Evolutionary conservation across 2,113 vertebrate genomes (phyloP), one percentile per base, ranked within the genome.

Genomic region (Sorex araneus): DNA sequence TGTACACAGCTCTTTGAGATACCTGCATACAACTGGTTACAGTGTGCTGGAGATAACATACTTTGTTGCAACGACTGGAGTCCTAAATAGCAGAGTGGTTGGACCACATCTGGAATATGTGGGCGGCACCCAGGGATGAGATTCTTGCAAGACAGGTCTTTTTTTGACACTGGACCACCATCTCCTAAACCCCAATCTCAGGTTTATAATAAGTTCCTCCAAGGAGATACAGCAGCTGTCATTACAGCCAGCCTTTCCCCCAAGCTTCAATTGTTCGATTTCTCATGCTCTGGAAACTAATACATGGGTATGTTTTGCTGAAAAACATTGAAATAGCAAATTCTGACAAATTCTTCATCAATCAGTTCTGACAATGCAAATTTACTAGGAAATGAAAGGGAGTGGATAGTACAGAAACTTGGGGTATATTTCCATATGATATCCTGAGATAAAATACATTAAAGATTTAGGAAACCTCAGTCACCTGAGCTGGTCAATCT

Each of bases 121-220:
- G 40, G 40, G 40, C 7, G 40, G 40, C 40, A 40, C 40, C 40
- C 40, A 40, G 40, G 40, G 40, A 40, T 40, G 40, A 40, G 40
- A 40, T 7, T 4, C 40, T 40, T 40, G 40, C 40, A 40, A 40
- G 40, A 7, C 40, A 40, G 40, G 40, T 40, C 3, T 7, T 40
- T 40, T 40, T 40, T 40, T 40, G 40, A 3, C 40, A 40, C 4
- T 40, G 40, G 40, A 40, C 40, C 40, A 40, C 40, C 40, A 40
- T 40, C 7, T 7, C 40, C 40, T 40, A 7, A 7, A 40, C 40
- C 40, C 30, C 73, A 84, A 93, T 91, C 91, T 92, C 47, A 83
- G 63, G 28, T 43, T 81, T 70, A 84, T 93, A 95, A 92, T 93
- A 85, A 94, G 81, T 75, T 93, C 84, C 76, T 7, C 88, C 36